Evolutionary conservation across 30 jellyfish, hydroid and myxozoan genomes (phyloP), one percentile per base, ranked within the genome.

Genomic region (Rhopilema esculentum): DNA sequence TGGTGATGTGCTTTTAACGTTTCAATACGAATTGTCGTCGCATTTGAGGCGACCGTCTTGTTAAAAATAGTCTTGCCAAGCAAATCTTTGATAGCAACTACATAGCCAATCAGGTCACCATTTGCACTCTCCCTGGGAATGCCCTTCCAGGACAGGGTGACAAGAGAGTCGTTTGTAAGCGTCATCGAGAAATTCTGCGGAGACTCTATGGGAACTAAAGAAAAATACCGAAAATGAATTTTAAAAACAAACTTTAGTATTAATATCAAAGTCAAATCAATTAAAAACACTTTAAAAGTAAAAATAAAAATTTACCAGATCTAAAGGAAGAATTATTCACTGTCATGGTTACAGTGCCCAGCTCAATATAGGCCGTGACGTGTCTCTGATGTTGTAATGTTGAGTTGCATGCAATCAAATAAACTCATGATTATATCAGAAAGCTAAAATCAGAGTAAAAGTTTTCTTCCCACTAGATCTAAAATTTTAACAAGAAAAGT

Each of bases 101-200:
- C 69, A 72, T 72, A 85, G 53, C 94, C 94, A 50, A 74, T 63
- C 24, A 85, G 71, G 51, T 74, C 77, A 4, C 94, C 88, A 28
- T 73, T 75, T 8, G 76, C 77, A 63, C 53, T 67, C 16, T 51
- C 64, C 16, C 61, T 73, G 20, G 94, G 80, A 8, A 85, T 65
- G 26, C 16, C 57, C 21, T 65, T 75, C 94, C 94, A 85, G 12
- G 33, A 62, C 26, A 85, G 50, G 30, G 77, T 65, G 26, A 85
- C 88, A 23, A 78, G 16, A 0, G 94, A 85, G 49, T 74, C 71
- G 69, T 75, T 85, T 12, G 18, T 69, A 18, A 85, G 69, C 9
- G 70, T 30, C 23, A 64, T 68, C 15, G 88, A 85, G 8, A 85
- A 75, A 49, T 85, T 85, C 49, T 31, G 74, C 1, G 94, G 94